Conservation (phyloP, 2,888 invertebrate genomes). For the Griposia aprilina region DNA sequence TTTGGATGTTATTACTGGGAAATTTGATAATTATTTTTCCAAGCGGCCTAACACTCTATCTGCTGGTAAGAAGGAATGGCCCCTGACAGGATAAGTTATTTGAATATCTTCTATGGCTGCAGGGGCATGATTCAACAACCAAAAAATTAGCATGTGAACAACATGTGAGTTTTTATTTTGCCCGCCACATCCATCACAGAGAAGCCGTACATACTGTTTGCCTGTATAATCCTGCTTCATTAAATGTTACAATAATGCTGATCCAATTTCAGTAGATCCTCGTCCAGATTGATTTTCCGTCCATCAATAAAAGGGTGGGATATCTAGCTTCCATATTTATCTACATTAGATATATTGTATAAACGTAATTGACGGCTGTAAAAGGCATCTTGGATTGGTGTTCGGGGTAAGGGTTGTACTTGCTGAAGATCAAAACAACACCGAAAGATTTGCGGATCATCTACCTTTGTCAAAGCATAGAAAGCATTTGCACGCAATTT, state of each 20-base stretch:
- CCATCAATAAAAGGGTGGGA: background rate
- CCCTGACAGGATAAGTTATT: slow-evolving; percentile 3
- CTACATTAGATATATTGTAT: slow-evolving; percentile 11
- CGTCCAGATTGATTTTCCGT: slow-evolving; percentile 11
- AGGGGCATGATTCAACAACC: slow-evolving; percentile 1
- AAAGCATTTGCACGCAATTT: slow-evolving; percentile 19
- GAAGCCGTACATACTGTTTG: slow-evolving; percentile 12
- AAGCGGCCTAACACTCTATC: background rate
- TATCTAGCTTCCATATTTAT: background rate
- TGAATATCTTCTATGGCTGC: background rate
- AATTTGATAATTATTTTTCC: background rate
- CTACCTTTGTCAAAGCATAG: slow-evolving; percentile 17
- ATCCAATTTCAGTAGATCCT: slow-evolving; percentile 27
- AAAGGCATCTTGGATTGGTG: slow-evolving; percentile 57
- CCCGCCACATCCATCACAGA: slow-evolving; percentile 11
- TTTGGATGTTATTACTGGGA: slow-evolving; percentile 10
- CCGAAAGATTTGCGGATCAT: slow-evolving; percentile 13
- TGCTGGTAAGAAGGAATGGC: background rate
- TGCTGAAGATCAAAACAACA: slow-evolving; percentile 48
- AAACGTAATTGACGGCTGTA: slow-evolving; percentile 30
- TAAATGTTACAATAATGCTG: slow-evolving; percentile 17
- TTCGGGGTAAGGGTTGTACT: slow-evolving; percentile 56
- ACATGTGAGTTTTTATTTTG: slow-evolving; percentile 12
- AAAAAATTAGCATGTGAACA: slow-evolving; percentile 6
- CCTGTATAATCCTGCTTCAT: slow-evolving; percentile 13